Evolutionary conservation across 2,797 vertebrate genomes (phyloP).

Genomic region (Microctenopoma stevenorrisi): DNA sequence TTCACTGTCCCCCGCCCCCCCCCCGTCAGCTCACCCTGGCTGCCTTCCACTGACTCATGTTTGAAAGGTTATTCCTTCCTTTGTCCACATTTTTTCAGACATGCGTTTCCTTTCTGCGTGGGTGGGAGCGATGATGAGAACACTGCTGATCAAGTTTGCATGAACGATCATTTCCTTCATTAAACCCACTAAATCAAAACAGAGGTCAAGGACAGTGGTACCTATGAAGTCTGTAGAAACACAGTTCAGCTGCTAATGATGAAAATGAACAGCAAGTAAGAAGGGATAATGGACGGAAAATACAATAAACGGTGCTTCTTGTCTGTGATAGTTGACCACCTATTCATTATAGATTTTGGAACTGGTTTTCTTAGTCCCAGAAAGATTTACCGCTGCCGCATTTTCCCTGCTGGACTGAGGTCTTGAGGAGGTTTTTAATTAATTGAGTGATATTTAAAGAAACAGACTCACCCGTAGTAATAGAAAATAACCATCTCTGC

Average conservation of each 20-base stretch:
- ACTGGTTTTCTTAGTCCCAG: constrained; percentile 33
- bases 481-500: background rate
- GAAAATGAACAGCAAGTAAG: constrained; percentile 11
- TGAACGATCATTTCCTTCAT: constrained; percentile 70
- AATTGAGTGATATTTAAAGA: background rate
- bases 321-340: background rate
- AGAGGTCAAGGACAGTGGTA: constrained; percentile 29
- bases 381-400: background rate
- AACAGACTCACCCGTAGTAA: background rate
- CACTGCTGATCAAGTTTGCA: constrained; percentile 67
- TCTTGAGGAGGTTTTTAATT: background rate
- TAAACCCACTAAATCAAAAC: constrained; percentile 56
- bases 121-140: constrained; percentile 54
- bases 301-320: background rate
- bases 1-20: constrained; percentile 33
- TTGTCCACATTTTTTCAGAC: constrained; percentile 36
- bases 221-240: constrained; percentile 28
- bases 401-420: background rate
- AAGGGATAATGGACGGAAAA: background rate
- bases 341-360: background rate
- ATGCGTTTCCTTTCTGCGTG: constrained; percentile 58
- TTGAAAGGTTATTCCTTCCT: constrained; percentile 34
- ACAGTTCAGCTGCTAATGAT: constrained; percentile 3
- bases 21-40: constrained; percentile 9
- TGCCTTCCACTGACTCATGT: constrained; percentile 29